These are phyloP conservation scores for Danio rerio DNA, from an alignment of 2,113 vertebrate species.

Conservation along the genomic window GRCz12tu NC_133194.1:18503001-18503500, in stretches of 20 bases:
- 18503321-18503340: not conserved
- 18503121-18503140: not conserved
- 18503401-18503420: not conserved
- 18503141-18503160: not conserved
- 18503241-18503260: constrained; percentile 2
- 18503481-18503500: no score
- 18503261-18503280: constrained; percentile 3
- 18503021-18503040: no score
- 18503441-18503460: no score
- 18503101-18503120: not conserved
- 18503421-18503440: not conserved
- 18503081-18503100: not conserved
- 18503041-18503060: no score
- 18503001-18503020: no score
- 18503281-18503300: constrained; percentile 4
- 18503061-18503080: not conserved
- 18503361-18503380: not conserved
- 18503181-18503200: constrained; percentile 47
- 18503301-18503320: not conserved
- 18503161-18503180: not conserved
- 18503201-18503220: constrained; percentile 39
- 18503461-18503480: no score
- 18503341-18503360: not conserved
- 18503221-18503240: constrained; percentile 20
- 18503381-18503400: not conserved